These are phyloP conservation scores for Amblyopsis hoosieri DNA, from an alignment of 2,797 vertebrate species.

Conservation along the genomic window DNA sequence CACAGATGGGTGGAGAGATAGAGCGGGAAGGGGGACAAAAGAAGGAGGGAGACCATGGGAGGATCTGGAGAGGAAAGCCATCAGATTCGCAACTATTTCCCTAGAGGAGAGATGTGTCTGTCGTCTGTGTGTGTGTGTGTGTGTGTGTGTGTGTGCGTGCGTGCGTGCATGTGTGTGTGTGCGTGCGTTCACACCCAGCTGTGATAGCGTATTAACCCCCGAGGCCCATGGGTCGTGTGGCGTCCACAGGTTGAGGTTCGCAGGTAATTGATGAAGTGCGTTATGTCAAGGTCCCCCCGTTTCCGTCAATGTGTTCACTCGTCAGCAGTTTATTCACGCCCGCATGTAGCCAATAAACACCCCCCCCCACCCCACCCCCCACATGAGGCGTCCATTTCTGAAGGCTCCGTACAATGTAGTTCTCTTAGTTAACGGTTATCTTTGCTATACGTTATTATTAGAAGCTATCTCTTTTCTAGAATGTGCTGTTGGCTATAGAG, in stretches of 20 bases:
- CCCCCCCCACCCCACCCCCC: too few relatives aligned
- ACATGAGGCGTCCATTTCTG: too few relatives aligned
- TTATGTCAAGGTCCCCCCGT: constrained; percentile 23
- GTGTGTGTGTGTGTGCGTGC: constrained; percentile 1
- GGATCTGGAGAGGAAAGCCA: constrained; percentile 36
- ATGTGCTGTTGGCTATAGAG: too few relatives aligned
- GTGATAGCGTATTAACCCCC: constrained; percentile 68
- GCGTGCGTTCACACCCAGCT: constrained; percentile 28
- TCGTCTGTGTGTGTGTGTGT: constrained; percentile 15
- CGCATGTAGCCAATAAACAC: background rate
- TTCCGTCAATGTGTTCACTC: background rate
- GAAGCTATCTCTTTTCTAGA: too few relatives aligned
- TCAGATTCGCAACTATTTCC: constrained; percentile 51
- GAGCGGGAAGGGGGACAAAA: constrained; percentile 21
- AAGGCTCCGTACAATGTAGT: too few relatives aligned
- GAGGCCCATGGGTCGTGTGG: constrained; percentile 31
- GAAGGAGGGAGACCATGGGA: constrained; percentile 41
- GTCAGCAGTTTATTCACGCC: background rate
- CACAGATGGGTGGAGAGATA: constrained; percentile 49
- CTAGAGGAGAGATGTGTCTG: constrained; percentile 20
- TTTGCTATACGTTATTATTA: too few relatives aligned
- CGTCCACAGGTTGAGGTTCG: constrained; percentile 47
- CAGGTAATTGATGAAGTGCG: constrained; percentile 59
- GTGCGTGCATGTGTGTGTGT: constrained; percentile 3
- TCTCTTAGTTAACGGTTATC: too few relatives aligned